These are phyloP conservation scores for Butorides virescens DNA, from an alignment of 2,113 vertebrate genomes.

Conservation along the genomic window DNA sequence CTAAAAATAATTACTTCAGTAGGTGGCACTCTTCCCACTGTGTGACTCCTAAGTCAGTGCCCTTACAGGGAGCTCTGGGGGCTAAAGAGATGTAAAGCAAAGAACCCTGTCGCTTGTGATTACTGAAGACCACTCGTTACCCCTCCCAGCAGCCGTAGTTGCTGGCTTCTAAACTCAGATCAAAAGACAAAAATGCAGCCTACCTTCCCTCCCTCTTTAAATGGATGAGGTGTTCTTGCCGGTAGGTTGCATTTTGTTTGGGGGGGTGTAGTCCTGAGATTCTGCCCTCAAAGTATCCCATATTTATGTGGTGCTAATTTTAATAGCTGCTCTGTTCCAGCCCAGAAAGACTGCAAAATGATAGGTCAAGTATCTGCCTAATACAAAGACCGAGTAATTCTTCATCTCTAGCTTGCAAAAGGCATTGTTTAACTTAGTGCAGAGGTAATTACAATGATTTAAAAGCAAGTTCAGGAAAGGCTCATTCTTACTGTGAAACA, in stretches of 20 bases:
- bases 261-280: background rate
- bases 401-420: background rate
- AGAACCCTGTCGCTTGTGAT: background rate
- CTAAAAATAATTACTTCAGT: conserved; percentile 31
- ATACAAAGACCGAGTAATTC: background rate
- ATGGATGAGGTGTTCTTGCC: background rate
- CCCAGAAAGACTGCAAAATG: background rate
- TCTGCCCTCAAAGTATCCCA: background rate
- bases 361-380: background rate
- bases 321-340: background rate
- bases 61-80: background rate
- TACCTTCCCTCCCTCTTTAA: background rate
- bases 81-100: background rate
- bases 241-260: background rate
- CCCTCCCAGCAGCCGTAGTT: background rate
- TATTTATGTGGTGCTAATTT: background rate
- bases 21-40: conserved; percentile 63
- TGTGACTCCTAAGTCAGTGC: background rate
- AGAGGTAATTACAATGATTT: background rate
- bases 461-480: background rate
- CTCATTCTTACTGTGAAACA: background rate
- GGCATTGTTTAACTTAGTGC: background rate
- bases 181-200: background rate
- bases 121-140: background rate
- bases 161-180: background rate